Evolutionary conservation across 2,888 invertebrate species (phyloP).

Genomic region (Atethmia centrago): DNA sequence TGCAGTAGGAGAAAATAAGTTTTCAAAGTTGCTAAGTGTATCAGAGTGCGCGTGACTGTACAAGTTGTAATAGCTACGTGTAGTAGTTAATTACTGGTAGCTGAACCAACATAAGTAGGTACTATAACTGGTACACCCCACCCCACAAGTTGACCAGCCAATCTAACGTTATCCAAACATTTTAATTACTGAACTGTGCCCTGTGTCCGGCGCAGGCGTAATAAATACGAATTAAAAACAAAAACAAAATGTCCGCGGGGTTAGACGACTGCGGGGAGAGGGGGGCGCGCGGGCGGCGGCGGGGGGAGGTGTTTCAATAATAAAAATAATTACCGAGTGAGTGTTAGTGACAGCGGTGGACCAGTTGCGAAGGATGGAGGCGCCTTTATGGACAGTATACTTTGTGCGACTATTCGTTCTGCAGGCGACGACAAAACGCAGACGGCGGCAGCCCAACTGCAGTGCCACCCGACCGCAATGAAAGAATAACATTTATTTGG

Average conservation of each 20-base stretch:
- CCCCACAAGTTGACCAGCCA: slow-evolving; percentile 41
- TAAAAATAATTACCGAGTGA: slow-evolving; percentile 82
- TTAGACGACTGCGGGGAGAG: slow-evolving; percentile 42
- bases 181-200: slow-evolving; percentile 52
- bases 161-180: slow-evolving; percentile 53
- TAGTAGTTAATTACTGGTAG: background rate
- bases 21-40: too few species aligned
- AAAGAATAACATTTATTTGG: too few species aligned
- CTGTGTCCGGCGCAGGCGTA: slow-evolving; percentile 65
- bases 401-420: background rate
- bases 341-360: slow-evolving; percentile 79
- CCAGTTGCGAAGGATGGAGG: slow-evolving; percentile 66
- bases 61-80: background rate
- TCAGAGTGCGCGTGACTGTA: too few species aligned
- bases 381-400: slow-evolving; percentile 43
- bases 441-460: background rate
- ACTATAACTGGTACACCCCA: slow-evolving; percentile 25
- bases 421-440: background rate
- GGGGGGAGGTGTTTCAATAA: slow-evolving; percentile 73
- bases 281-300: slow-evolving; percentile 37
- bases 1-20: background rate
- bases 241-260: slow-evolving; percentile 68
- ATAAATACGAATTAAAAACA: slow-evolving; percentile 76
- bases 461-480: background rate
- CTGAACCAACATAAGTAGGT: background rate